A percentile compares a stretch with the other conserved stretches of the same genome.
Conservation (phyloP, 2,113 vertebrate species). For the Uria aalge region DNA sequence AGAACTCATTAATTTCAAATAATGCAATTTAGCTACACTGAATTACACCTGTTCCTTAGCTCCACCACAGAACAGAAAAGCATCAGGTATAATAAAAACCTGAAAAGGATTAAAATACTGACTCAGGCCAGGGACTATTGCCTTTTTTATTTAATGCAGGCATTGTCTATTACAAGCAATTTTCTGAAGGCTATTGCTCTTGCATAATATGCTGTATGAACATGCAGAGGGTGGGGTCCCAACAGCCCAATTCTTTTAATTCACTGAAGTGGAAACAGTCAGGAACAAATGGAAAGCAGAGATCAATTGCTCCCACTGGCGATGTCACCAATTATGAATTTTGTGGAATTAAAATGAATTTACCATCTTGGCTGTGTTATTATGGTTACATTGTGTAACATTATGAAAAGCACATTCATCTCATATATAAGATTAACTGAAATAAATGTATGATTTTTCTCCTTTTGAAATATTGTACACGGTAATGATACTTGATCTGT, state of each 20-base stretch:
- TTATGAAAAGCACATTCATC: conserved; percentile 53
- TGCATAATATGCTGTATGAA: conserved; percentile 53
- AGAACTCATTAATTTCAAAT: conserved; percentile 50
- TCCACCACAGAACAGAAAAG: not conserved
- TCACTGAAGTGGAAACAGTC: conserved; percentile 72
- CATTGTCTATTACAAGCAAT: conserved; percentile 55
- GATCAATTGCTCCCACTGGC: conserved; percentile 72
- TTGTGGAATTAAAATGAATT: conserved; percentile 70
- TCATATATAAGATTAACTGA: conserved; percentile 54
- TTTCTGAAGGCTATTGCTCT: conserved; percentile 62
- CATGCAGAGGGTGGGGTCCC: conserved; percentile 61
- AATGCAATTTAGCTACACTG: conserved; percentile 7
- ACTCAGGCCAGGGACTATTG: conserved; percentile 18
- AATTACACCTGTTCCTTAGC: conserved; percentile 13
- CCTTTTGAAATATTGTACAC: conserved; percentile 23
- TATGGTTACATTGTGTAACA: conserved; percentile 62
- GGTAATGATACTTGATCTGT: conserved; percentile 20
- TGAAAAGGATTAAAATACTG: conserved; percentile 32
- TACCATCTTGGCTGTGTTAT: conserved; percentile 53
- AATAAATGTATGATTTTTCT: conserved; percentile 51
- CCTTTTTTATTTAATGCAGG: conserved; percentile 34
- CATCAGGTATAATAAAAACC: conserved; percentile 37
- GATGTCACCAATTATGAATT: conserved; percentile 68
- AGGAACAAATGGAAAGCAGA: conserved; percentile 70
- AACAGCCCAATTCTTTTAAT: conserved; percentile 68